Conservation (phyloP, 2,797 vertebrate genomes). For the Centroberyx gerrardi region DNA sequence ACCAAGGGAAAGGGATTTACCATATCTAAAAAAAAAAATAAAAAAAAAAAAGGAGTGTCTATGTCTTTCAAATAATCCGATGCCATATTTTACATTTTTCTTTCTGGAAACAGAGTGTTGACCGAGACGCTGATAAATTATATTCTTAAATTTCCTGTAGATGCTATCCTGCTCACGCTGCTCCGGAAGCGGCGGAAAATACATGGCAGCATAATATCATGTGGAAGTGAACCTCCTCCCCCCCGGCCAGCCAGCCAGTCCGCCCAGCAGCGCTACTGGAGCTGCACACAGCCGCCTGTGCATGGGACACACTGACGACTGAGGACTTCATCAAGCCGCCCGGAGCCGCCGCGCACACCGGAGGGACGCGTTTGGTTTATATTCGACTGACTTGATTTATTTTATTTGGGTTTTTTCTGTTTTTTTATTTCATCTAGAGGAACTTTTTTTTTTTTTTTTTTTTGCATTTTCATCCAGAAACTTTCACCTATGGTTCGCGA, state of each 20-base stretch:
- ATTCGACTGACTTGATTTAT: background rate
- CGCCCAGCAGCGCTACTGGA: conserved; percentile 60
- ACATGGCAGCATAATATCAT: conserved; percentile 63
- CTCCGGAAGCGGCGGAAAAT: conserved; percentile 70
- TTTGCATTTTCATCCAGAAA: conserved; percentile 68
- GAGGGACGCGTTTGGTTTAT: conserved; percentile 34
- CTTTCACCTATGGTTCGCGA: conserved; percentile 86
- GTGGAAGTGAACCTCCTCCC: conserved; percentile 70
- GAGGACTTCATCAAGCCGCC: conserved; percentile 76
- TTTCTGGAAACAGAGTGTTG: background rate
- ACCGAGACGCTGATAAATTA: conserved; percentile 62
- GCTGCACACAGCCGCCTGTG: conserved; percentile 68
- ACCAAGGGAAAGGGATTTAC: too few species aligned
- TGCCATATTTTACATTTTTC: background rate
- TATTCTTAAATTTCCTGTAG: conserved; percentile 75
- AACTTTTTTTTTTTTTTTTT: conserved; percentile 22
- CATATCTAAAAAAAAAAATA: background rate
- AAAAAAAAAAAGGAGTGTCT: conserved; percentile 8
- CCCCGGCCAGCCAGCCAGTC: conserved; percentile 55
- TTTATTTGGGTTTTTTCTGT: background rate
- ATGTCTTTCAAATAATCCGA: conserved; percentile 44
- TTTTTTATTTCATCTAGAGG: background rate
- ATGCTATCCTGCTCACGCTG: conserved; percentile 70
- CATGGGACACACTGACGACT: conserved; percentile 78
- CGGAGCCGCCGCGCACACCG: conserved; percentile 41